Percentiles rank a stretch among this genome's conserved stretches.
These are phyloP conservation scores for Talpa occidentalis DNA, from an alignment of 2,113 vertebrate species.

Conservation along the genomic window DNA sequence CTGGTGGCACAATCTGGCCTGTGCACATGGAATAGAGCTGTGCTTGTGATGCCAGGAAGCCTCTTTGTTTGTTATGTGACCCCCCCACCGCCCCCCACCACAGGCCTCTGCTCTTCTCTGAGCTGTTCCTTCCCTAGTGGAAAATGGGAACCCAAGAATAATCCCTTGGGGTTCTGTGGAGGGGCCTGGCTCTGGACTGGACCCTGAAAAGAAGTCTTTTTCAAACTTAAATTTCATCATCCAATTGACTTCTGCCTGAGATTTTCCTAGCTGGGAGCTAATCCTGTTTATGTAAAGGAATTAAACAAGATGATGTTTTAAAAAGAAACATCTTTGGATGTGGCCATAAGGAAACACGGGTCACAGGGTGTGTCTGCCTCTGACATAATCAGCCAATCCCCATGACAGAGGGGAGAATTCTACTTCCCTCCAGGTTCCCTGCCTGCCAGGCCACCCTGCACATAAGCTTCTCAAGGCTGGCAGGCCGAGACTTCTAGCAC, in stretches of 20 bases:
- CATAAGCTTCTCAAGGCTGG: background rate
- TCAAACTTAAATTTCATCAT: background rate
- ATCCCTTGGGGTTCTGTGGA: background rate
- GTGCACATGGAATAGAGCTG: background rate
- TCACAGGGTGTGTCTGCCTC: background rate
- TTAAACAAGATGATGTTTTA: background rate
- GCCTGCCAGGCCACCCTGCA: background rate
- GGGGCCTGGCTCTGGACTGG: background rate
- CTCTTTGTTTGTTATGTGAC: background rate
- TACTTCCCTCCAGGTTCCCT: accelerated
- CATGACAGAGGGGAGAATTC: background rate
- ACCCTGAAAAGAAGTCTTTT: background rate
- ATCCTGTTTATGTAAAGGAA: background rate
- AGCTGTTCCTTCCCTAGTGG: background rate
- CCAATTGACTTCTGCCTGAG: background rate
- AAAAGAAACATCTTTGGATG: background rate
- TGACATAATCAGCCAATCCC: background rate
- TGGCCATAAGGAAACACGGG: background rate
- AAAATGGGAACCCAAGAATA: background rate
- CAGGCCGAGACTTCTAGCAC: background rate
- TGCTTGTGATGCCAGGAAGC: background rate
- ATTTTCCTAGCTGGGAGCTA: background rate
- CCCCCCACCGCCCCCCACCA: too few species aligned
- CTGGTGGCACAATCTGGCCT: too few species aligned
- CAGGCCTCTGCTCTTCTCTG: background rate